Base-by-base conservation (phyloP, 35 echinoderm and acorn worm species). In the Patiria miniata region DNA sequence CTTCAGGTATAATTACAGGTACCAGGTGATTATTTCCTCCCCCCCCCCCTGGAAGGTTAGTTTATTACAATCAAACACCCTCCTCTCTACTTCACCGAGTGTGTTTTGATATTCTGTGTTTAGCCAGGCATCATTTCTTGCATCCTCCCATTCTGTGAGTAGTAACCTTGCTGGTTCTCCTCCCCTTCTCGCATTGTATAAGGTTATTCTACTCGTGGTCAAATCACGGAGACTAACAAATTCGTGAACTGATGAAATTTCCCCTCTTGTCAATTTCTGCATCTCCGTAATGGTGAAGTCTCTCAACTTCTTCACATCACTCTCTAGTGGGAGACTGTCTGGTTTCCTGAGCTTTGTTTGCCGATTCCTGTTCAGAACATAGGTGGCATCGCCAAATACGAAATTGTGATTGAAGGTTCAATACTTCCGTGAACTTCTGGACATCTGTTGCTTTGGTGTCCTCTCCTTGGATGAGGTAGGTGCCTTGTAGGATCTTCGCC, bases 11-110 rank as follows among this genome's bases (percentile, higher is more conserved):
- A 12, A 93, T 21, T 10, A 88, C 65, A 50, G 91, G 86, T 21
- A 93, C 86, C 8, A 93, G 37, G 57, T 59, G 86, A 84, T 89
- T 88, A 38, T 88, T 93, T 7, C 86, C 91, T 79, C 84, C 89
- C 7, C 86, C 7, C 86, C 86, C 8, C 79, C 44, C 68, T 93
- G 86, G 77, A 83, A 92, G 17, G 83, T 81, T 1, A 92, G 36
- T 86, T 92, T 92, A 0, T 87, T 37, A 37, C 40, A 38, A 1
- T 8, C 39, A 21, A 87, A 36, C 5, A 92, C 50, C 22, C 79
- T 14, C 39, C 39, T 80, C 37, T 87, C 84, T 18, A 42, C 50
- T 30, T 92, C 78, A 60, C 54, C 8, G 10, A 85, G 37, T 53
- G 57, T 17, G 5, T 85, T 36, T 29, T 81, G 34, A 39, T 39